Conservation (phyloP, 2,888 invertebrate species). For the Lepeophtheirus nordmannii region DNA sequence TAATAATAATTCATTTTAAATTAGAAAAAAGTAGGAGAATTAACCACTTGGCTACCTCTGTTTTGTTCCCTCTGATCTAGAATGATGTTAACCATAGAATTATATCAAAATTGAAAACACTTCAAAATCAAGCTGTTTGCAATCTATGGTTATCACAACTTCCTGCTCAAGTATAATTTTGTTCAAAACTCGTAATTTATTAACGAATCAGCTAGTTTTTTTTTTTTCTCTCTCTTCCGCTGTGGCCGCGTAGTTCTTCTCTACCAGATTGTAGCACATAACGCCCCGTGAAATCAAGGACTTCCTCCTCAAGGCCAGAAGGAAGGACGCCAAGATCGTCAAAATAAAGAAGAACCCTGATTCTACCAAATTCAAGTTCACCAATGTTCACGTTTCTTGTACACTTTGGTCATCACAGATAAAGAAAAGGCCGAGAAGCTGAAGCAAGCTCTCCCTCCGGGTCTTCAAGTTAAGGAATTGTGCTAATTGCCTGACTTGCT, state of each 20-base stretch:
- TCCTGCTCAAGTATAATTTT: too few species aligned
- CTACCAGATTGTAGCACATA: neutral
- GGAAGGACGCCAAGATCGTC: constrained; percentile 95
- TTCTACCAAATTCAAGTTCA: constrained; percentile 83
- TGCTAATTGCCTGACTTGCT: neutral
- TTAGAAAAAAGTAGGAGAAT: too few species aligned
- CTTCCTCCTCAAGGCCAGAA: constrained; percentile 87
- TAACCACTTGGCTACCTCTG: too few species aligned
- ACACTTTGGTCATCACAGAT: constrained; percentile 92
- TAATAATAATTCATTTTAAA: too few species aligned
- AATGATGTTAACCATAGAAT: too few species aligned
- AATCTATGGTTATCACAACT: too few species aligned
- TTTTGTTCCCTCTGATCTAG: too few species aligned
- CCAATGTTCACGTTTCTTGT: constrained; percentile 88
- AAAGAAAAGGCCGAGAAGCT: constrained; percentile 98
- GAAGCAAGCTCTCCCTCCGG: constrained; percentile 93
- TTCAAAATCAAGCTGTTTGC: too few species aligned
- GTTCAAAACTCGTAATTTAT: too few species aligned
- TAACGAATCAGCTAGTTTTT: too few species aligned
- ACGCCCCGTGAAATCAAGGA: constrained; percentile 95
- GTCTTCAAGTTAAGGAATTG: constrained; percentile 79
- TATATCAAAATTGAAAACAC: too few species aligned
- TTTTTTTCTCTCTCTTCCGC: neutral
- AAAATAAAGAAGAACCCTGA: constrained; percentile 98
- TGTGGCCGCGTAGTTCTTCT: neutral